Evolutionary conservation across 2,797 vertebrate species (phyloP).

Genomic region (Hydrophis major): DNA sequence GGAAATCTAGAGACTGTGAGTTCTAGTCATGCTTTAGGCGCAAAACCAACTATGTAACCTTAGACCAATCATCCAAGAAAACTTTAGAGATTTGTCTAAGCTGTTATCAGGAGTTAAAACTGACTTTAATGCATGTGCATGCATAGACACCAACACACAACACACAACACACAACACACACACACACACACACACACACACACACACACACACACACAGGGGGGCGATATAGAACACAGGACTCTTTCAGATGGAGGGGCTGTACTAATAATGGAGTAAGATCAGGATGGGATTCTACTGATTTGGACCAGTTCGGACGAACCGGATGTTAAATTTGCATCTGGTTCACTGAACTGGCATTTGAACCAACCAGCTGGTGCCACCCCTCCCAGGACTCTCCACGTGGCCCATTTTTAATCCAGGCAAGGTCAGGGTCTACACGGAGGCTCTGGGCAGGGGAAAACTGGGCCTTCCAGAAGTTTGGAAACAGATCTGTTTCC

Average conservation of each 20-base stretch:
- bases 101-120: neutral
- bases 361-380: too few relatives aligned
- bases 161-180: neutral
- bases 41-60: neutral
- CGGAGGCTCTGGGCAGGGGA: too few relatives aligned
- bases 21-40: neutral
- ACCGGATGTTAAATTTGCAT: too few relatives aligned
- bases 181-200: too few relatives aligned
- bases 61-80: neutral
- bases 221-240: neutral
- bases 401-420: too few relatives aligned
- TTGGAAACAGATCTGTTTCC: too few relatives aligned
- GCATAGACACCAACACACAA: rapidly evolving
- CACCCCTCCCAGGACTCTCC: too few relatives aligned
- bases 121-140: neutral
- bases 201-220: neutral
- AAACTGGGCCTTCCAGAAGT: too few relatives aligned
- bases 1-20: neutral
- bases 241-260: neutral
- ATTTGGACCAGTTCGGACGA: too few relatives aligned
- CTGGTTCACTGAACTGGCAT: too few relatives aligned
- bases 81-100: neutral
- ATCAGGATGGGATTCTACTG: too few relatives aligned
- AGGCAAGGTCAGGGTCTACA: too few relatives aligned
- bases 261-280: neutral